phyloP scores from a whole-genome alignment of 92 coral and sea anemone genomes.

The Zoanthus sociatus region DNA sequence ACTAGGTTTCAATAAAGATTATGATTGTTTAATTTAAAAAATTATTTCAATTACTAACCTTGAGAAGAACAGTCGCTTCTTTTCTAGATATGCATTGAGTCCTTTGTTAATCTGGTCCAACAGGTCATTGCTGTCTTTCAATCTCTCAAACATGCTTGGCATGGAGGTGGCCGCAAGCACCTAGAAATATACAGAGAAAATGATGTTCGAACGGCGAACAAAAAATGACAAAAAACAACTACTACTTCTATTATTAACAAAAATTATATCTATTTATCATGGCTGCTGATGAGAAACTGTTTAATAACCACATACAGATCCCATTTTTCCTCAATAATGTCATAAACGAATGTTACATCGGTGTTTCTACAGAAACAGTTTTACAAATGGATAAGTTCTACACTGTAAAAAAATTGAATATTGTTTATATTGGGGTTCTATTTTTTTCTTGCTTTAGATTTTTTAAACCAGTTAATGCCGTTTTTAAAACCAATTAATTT shows the following conservation, averaged over 20 bases:
- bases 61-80: constrained; percentile 98
- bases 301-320: too few relatives aligned
- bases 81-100: constrained; percentile 96
- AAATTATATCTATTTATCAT: too few relatives aligned
- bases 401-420: too few relatives aligned
- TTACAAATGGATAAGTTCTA: too few relatives aligned
- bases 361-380: too few relatives aligned
- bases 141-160: constrained; percentile 95
- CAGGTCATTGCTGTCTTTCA: constrained; percentile 91
- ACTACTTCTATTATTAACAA: too few relatives aligned
- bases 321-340: not conserved
- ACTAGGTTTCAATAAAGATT: too few relatives aligned
- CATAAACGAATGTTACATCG: too few relatives aligned
- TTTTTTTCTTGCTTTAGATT: too few relatives aligned
- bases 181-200: constrained; percentile 39
- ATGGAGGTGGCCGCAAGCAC: constrained; percentile 97
- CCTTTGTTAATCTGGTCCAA: constrained; percentile 98
- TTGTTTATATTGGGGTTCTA: constrained; percentile 34
- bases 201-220: not conserved
- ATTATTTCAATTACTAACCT: constrained; percentile 61
- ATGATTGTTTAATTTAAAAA: too few relatives aligned
- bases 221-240: too few relatives aligned
- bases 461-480: constrained; percentile 44
- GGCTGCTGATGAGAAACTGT: too few relatives aligned
- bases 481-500: constrained; percentile 76